Evolutionary conservation across 2,888 invertebrate species (phyloP), one percentile per base, ranked within the genome.

Genomic region (Nemapogon koenigi): DNA sequence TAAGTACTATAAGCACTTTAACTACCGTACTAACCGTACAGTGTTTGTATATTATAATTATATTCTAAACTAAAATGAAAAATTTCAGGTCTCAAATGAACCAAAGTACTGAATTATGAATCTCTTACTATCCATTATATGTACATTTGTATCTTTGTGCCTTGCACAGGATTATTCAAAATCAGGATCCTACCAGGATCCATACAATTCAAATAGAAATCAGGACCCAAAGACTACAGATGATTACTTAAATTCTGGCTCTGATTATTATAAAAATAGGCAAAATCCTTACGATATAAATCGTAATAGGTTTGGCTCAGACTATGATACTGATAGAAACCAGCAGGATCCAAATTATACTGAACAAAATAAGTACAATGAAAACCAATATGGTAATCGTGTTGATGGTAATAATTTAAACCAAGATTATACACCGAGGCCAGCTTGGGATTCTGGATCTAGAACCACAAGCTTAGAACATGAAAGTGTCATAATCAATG

Each of bases 401-500:
- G 55, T 55, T 49, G 59, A 60, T 31, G 48, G 42, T 8, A 67
- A 61, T 42, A 45, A 49, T 2, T 62, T 55, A 39, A 53, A 42
- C 31, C 43, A 56, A 18, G 72, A 75, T 2, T 62, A 56, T 17
- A 62, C 62, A 28, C 59, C 55, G 0, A 58, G 57, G 38, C 60
- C 70, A 0, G 38, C 57, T 1, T 76, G 73, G 73, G 73, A 73
- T 2, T 54, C 59, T 18, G 53, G 69, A 2, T 62, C 48, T 40
- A 63, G 62, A 37, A 52, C 54, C 38, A 58, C 59, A 8, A 55
- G 65, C 8, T 39, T 76, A 32, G 79, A 79, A 40, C 62, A 72
- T 47, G 78, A 78, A 17, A 81, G 70, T 53, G 62, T 81, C 30
- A 81, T 82, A 27, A 80, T 82, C 29, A 76, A 73, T 59, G 81